These are phyloP conservation scores for Drosophila neotestacea DNA, from an alignment of 2,888 invertebrate genomes.

Conservation along the genomic window DNA sequence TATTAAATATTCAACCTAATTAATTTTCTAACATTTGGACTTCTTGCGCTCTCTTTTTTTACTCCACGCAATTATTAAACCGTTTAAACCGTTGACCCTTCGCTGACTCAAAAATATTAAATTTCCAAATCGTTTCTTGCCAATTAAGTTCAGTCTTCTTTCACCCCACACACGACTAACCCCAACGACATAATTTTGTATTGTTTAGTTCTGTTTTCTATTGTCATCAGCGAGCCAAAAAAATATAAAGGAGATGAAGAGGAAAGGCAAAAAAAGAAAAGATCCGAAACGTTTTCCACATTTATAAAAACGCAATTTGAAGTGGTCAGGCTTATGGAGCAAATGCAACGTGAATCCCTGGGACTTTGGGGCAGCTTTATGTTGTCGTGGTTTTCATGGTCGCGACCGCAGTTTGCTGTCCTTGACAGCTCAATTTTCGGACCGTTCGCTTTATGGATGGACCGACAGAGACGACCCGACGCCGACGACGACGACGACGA, in stretches of 20 bases:
- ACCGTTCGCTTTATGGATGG: conserved; percentile 52
- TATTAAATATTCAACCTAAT: no score
- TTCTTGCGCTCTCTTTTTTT: neutral
- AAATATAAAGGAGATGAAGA: conserved; percentile 1
- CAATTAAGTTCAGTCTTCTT: conserved; percentile 8
- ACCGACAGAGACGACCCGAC: conserved; percentile 2
- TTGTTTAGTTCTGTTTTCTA: conserved; percentile 28
- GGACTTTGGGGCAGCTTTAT: conserved; percentile 26
- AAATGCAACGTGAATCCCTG: conserved; percentile 45
- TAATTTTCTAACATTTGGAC: neutral
- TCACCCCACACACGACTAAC: neutral
- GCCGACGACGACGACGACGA: neutral
- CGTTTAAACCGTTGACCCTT: neutral
- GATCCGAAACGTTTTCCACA: conserved; percentile 25
- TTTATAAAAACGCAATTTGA: conserved; percentile 33
- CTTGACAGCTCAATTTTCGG: conserved; percentile 60
- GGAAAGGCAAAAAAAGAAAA: conserved; percentile 11
- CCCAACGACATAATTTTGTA: conserved; percentile 14
- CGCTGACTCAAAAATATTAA: conserved; percentile 1
- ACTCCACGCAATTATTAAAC: neutral
- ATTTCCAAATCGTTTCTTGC: neutral
- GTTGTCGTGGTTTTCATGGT: conserved; percentile 27
- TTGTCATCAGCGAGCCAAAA: conserved; percentile 16
- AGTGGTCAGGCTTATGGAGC: conserved; percentile 33
- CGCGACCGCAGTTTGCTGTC: conserved; percentile 35